phyloP scores from a whole-genome alignment of 2,888 invertebrate genomes.

The Anticlea derivata region DNA sequence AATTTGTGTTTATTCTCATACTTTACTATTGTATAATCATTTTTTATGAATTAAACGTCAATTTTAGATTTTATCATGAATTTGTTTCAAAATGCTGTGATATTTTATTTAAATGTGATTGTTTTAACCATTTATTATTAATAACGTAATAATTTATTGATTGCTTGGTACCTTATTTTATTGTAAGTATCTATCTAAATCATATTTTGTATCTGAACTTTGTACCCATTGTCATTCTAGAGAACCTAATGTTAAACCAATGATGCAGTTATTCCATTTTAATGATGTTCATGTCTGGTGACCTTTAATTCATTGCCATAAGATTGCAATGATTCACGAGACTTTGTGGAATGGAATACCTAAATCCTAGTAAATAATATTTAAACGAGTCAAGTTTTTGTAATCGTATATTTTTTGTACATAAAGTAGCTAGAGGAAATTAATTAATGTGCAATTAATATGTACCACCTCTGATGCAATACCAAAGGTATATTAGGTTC shows the following conservation, averaged over 20 bases:
- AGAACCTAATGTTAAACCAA: constrained; percentile 60
- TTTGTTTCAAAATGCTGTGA: constrained; percentile 40
- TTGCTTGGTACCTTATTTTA: not conserved
- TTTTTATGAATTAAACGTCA: constrained; percentile 1
- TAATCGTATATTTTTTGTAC: constrained; percentile 78
- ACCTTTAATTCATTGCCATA: too few relatives aligned
- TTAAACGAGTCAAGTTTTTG: constrained; percentile 59
- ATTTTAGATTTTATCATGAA: constrained; percentile 15
- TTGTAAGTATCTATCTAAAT: constrained; percentile 13
- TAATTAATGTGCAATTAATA: constrained; percentile 78
- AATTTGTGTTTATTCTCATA: not conserved
- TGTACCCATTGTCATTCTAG: constrained; percentile 42
- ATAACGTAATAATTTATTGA: not conserved
- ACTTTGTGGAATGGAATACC: too few relatives aligned
- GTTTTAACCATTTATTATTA: constrained; percentile 2
- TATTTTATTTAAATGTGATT: constrained; percentile 30
- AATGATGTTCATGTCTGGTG: too few relatives aligned
- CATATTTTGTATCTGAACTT: not conserved
- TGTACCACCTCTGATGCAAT: constrained; percentile 66
- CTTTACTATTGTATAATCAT: not conserved
- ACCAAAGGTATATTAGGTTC: constrained; percentile 80
- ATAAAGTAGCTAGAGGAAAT: constrained; percentile 75
- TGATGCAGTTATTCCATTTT: too few relatives aligned
- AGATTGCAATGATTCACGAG: too few relatives aligned
- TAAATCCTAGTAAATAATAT: constrained; percentile 50